Evolutionary conservation across 1,140 invertebrate genomes (phyloP).

Genomic region (Bombus cullumanus): DNA sequence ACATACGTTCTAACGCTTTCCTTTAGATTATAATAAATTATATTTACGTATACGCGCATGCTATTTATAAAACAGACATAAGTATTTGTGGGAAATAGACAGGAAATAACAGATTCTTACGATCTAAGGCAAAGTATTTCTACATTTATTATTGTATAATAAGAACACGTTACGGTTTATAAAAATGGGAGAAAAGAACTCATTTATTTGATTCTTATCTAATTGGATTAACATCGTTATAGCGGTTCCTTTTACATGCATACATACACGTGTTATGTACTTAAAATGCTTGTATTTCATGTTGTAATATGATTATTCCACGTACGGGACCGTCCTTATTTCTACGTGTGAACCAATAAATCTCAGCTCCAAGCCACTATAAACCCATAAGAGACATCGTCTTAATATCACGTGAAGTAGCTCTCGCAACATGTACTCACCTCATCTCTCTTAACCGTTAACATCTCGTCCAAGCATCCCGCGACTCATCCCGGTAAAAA

Average conservation of each 20-base stretch:
- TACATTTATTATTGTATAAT: not conserved
- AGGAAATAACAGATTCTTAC: not conserved
- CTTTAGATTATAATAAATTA: not conserved
- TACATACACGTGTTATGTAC: too few relatives aligned
- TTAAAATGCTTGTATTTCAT: too few relatives aligned
- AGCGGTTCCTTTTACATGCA: not conserved
- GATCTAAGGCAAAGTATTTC: too few relatives aligned
- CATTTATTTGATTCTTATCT: not conserved
- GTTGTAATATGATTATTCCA: too few relatives aligned
- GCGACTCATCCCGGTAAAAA: not conserved
- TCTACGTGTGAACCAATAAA: too few relatives aligned
- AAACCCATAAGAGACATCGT: too few relatives aligned
- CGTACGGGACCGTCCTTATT: too few relatives aligned
- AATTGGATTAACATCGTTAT: not conserved
- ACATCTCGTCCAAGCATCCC: not conserved
- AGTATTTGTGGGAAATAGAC: not conserved
- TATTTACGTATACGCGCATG: not conserved
- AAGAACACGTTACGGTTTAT: not conserved
- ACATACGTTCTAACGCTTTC: too few relatives aligned
- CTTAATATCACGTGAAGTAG: too few relatives aligned
- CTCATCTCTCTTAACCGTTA: not conserved
- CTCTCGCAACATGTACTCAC: not conserved
- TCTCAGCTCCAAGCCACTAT: too few relatives aligned
- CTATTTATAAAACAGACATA: not conserved
- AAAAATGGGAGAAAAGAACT: not conserved